Evolutionary conservation across 2,113 vertebrate species (phyloP).

Genomic region (Eretmochelys imbricata): DNA sequence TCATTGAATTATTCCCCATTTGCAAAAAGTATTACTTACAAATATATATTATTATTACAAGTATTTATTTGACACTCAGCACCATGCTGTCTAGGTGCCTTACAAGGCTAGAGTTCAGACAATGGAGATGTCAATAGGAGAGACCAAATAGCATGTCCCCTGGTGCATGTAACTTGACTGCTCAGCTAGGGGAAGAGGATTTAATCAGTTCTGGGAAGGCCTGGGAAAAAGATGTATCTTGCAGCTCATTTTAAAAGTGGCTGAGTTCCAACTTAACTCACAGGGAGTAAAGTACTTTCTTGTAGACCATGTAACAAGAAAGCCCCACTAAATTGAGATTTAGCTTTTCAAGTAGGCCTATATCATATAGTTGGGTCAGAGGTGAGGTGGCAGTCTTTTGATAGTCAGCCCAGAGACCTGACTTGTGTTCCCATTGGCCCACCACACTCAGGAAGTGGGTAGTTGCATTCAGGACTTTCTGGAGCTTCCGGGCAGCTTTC

Average conservation of each 20-base stretch:
- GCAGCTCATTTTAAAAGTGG: background rate
- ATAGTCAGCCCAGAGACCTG: background rate
- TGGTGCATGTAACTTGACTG: rapidly evolving
- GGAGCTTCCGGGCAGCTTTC: background rate
- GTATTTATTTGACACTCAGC: background rate
- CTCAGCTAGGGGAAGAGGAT: background rate
- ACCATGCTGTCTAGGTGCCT: background rate
- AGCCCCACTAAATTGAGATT: background rate
- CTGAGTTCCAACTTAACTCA: background rate
- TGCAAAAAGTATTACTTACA: background rate
- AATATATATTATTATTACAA: background rate
- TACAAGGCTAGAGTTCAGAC: background rate
- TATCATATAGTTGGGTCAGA: background rate
- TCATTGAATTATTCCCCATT: background rate
- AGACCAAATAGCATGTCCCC: background rate
- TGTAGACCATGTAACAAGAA: background rate
- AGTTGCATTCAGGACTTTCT: rapidly evolving
- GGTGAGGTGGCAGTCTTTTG: background rate
- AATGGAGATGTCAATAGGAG: background rate
- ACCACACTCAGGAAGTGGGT: background rate
- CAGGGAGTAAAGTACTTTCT: background rate
- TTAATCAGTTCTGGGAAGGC: background rate
- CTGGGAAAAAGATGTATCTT: background rate
- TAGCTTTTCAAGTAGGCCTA: background rate
- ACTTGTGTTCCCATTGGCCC: background rate